Conservation (phyloP, 1,140 invertebrate species). For the Habropoda laboriosa region DNA sequence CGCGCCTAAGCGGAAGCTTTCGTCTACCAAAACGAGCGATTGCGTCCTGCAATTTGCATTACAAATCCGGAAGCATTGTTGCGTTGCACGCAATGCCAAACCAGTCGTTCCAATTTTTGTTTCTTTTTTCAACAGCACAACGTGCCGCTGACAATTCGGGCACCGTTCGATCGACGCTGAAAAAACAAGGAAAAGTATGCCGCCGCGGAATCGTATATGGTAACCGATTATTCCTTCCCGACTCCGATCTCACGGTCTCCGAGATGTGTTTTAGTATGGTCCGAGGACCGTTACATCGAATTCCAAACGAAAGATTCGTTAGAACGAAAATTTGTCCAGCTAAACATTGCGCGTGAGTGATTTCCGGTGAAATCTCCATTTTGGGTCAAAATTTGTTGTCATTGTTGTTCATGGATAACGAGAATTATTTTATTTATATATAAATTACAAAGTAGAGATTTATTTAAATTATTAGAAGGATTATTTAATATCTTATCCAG, state of each 20-base stretch:
- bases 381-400: no score
- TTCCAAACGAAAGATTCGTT: slow-evolving; percentile 65
- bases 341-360: slow-evolving; percentile 19
- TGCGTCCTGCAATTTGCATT: background rate
- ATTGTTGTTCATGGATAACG: no score
- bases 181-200: slow-evolving; percentile 40
- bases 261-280: slow-evolving; percentile 61
- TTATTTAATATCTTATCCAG: no score
- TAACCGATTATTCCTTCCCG: slow-evolving; percentile 39
- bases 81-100: background rate
- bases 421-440: no score
- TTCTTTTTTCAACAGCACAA: background rate
- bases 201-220: slow-evolving; percentile 28
- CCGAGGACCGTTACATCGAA: slow-evolving; percentile 70
- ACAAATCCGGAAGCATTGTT: background rate
- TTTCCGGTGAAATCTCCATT: slow-evolving; percentile 22
- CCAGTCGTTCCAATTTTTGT: background rate
- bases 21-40: background rate
- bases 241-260: slow-evolving; percentile 27
- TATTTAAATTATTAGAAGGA: no score
- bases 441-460: no score
- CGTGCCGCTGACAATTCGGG: background rate
- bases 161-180: background rate
- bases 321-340: background rate
- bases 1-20: background rate